Evolutionary conservation across 2,113 vertebrate genomes (phyloP), one percentile per base, ranked within the genome.

Genomic region (Callithrix jacchus): DNA sequence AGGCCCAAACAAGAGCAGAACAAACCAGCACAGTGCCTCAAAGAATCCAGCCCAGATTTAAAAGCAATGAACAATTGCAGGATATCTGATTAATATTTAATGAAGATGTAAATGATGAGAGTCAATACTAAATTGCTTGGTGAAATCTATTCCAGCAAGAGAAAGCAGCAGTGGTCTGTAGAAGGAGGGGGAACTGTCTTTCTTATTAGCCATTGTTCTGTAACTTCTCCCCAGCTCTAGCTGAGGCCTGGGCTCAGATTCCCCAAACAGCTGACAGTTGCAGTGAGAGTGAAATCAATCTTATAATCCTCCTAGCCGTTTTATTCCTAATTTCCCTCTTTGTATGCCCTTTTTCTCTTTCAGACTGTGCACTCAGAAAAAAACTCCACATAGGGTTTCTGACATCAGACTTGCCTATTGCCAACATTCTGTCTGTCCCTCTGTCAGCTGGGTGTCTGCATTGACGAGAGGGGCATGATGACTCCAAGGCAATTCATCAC

Each of bases 81-180:
- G 80, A 73, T 76, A 93, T 45, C 64, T 56, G 64, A 95, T 98
- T 93, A 97, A 97, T 97, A 97, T 93, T 98, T 97, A 97, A 98
- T 97, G 97, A 94, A 93, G 93, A 97, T 97, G 93, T 97, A 97
- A 97, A 97, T 97, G 82, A 96, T 97, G 73, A 89, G 80, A 92
- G 89, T 97, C 84, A 97, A 94, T 97, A 82, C 87, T 56, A 93
- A 97, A 58, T 93, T 93, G 87, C 94, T 91, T 56, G 91, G 89
- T 92, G 89, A 91, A 96, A 97, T 97, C 91, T 91, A 77, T 91
- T 97, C 42, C 66, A 92, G 96, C 87, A 71, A 94, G 93, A 92
- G 91, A 91, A 93, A 95, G 68, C 76, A 92, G 71, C 71, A 56
- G 64, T 32, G 64, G 93, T 83, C 70, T 23, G 64, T 25, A 42